Conservation (phyloP, 2,113 vertebrate genomes). For the Lasiurus borealis region DNA sequence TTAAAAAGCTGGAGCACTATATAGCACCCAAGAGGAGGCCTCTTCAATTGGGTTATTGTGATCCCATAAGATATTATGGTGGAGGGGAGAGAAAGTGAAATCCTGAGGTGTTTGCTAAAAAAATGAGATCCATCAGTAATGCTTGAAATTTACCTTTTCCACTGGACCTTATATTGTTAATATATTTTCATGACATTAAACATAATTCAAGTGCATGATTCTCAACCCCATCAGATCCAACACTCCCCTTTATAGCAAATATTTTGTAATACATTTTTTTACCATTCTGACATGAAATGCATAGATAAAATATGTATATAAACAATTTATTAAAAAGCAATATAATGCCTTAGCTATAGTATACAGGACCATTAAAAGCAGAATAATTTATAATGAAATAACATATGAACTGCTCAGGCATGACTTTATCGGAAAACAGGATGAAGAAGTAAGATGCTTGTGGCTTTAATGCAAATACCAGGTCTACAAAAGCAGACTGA, state of each 20-base stretch:
- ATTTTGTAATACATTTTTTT: slow-evolving; percentile 42
- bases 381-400: slow-evolving; percentile 55
- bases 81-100: neutral
- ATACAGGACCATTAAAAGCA: slow-evolving; percentile 43
- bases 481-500: slow-evolving; percentile 11
- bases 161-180: neutral
- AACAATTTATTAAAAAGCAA: slow-evolving; percentile 29
- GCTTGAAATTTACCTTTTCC: slow-evolving; percentile 33
- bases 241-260: slow-evolving; percentile 31
- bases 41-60: neutral
- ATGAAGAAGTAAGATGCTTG: neutral
- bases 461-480: neutral
- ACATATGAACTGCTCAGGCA: neutral
- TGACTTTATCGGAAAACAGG: neutral
- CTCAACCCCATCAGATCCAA: neutral
- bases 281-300: slow-evolving; percentile 9
- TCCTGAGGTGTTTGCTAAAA: neutral
- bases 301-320: neutral
- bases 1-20: neutral
- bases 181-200: slow-evolving; percentile 18
- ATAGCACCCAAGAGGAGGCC: neutral
- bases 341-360: slow-evolving; percentile 26
- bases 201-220: neutral
- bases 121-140: neutral
- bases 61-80: neutral